These are phyloP conservation scores for Camponotus floridanus DNA, from an alignment of 1,140 invertebrate species.

Conservation along the genomic window DNA sequence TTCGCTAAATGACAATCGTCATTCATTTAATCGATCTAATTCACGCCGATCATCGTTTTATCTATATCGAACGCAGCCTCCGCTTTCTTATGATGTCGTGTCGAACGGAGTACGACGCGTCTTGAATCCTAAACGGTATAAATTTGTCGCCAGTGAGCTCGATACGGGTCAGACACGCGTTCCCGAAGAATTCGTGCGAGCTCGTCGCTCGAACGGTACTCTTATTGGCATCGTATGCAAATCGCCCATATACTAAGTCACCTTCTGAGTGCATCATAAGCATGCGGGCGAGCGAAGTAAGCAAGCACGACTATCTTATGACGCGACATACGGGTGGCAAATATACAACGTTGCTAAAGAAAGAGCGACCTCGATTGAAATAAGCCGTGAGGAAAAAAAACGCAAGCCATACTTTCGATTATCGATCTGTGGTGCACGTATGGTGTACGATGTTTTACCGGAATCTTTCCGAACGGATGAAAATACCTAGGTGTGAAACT, in stretches of 20 bases:
- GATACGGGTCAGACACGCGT: slow-evolving; percentile 43
- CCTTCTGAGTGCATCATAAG: slow-evolving; percentile 79
- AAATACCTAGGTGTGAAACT: neutral
- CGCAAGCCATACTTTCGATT: slow-evolving; percentile 44
- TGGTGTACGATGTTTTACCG: neutral
- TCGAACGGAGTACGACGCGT: slow-evolving; percentile 9
- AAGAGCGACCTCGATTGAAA: slow-evolving; percentile 70
- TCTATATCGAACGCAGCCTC: neutral
- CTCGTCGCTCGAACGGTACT: slow-evolving; percentile 66
- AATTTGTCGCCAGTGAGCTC: slow-evolving; percentile 20
- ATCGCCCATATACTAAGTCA: slow-evolving; percentile 84
- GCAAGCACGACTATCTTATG: slow-evolving; percentile 82
- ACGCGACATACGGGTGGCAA: slow-evolving; percentile 84
- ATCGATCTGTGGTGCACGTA: slow-evolving; percentile 6
- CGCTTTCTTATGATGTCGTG: neutral
- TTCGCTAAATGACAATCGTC: slow-evolving; percentile 12
- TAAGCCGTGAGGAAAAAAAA: slow-evolving; percentile 45
- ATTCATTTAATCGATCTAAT: slow-evolving; percentile 42
- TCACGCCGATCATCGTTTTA: neutral
- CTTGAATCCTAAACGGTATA: slow-evolving; percentile 34
- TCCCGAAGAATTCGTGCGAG: slow-evolving; percentile 34
- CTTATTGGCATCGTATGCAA: slow-evolving; percentile 79
- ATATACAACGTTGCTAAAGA: slow-evolving; percentile 79
- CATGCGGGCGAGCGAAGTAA: slow-evolving; percentile 82
- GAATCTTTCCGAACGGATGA: slow-evolving; percentile 4